Conservation (phyloP, 2,113 vertebrate species). For the Gila orcuttii region DNA sequence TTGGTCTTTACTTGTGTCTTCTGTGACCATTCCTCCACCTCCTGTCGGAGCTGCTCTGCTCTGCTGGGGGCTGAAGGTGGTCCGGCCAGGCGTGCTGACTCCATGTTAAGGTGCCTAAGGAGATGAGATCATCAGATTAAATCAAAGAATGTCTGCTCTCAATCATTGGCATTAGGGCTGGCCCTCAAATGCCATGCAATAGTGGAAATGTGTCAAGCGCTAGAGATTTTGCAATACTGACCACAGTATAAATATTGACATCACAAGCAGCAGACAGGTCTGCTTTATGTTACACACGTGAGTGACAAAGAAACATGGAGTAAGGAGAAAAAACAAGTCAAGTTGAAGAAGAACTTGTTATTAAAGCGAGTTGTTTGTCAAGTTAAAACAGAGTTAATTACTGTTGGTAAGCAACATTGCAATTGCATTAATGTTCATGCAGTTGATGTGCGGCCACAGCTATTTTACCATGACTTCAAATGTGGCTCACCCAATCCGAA, state of each 20-base stretch:
- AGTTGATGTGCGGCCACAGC: not conserved
- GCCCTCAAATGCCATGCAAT: not conserved
- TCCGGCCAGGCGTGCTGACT: constrained; percentile 29
- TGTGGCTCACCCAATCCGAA: not conserved
- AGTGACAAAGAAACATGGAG: not conserved
- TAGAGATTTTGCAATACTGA: not conserved
- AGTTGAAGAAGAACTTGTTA: not conserved
- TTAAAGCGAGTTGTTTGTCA: not conserved
- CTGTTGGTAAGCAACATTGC: not conserved
- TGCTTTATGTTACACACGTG: not conserved
- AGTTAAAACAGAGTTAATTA: not conserved
- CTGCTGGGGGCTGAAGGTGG: constrained; percentile 36
- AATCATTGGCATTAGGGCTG: not conserved
- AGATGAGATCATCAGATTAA: constrained; percentile 50
- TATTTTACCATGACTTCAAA: not conserved
- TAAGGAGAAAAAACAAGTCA: not conserved
- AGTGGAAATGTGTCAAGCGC: not conserved
- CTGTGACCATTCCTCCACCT: not conserved
- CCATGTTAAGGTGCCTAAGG: constrained; percentile 49
- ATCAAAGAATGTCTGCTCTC: constrained; percentile 10
- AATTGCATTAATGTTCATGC: not conserved
- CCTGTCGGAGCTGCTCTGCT: not conserved
- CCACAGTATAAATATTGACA: not conserved
- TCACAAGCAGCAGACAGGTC: not conserved
- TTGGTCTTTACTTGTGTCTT: not conserved